Conservation (phyloP, 2,113 vertebrate species). For the Alces alces region DNA sequence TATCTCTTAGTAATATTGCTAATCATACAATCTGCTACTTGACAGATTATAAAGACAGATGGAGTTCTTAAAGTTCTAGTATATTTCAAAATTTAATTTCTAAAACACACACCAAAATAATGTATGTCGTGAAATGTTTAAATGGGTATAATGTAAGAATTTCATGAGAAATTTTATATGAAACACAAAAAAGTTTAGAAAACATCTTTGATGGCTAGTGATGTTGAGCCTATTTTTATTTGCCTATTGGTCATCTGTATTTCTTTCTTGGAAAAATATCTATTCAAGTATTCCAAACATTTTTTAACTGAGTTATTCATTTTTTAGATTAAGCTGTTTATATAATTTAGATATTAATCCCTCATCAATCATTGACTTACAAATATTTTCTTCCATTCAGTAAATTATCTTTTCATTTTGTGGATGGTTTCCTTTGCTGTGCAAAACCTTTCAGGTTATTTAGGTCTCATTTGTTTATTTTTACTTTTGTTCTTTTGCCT, state of each 20-base stretch:
- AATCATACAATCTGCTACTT: not conserved
- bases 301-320: not conserved
- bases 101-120: not conserved
- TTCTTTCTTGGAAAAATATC: not conserved
- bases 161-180: not conserved
- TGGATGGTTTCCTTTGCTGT: not conserved
- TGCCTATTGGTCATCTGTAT: not conserved
- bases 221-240: not conserved
- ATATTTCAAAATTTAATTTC: not conserved
- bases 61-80: not conserved
- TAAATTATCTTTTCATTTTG: not conserved
- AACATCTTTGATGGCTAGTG: not conserved
- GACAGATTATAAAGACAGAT: not conserved
- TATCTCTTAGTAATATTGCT: not conserved
- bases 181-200: not conserved
- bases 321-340: not conserved
- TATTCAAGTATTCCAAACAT: not conserved
- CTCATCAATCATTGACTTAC: not conserved
- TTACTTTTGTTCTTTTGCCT: not conserved
- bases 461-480: not conserved
- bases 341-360: not conserved
- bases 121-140: not conserved
- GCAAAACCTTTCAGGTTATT: not conserved
- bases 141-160: not conserved
- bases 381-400: not conserved